These are phyloP conservation scores for Cliona cf. orientalis DNA, from an alignment of 37 sponge, comb jelly and placozoan species.

Conservation along the genomic window DNA sequence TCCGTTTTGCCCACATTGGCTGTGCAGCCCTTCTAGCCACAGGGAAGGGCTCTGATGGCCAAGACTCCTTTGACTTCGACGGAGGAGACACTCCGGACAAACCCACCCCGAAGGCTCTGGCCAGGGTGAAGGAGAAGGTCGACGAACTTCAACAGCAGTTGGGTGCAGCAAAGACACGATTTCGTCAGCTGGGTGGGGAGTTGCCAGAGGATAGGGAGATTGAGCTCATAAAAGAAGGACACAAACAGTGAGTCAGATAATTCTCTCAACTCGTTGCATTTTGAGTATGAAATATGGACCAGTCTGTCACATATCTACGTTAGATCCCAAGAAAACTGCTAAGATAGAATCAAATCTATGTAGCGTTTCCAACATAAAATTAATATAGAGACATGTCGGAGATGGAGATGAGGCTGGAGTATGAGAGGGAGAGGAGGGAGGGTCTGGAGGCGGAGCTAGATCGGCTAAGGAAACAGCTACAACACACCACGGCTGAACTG, in stretches of 20 bases:
- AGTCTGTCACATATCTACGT: no score
- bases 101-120: not conserved
- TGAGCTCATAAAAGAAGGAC: slow-evolving; percentile 24
- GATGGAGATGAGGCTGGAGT: slow-evolving; percentile 33
- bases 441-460: slow-evolving; percentile 66
- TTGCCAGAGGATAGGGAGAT: slow-evolving; percentile 26
- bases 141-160: slow-evolving; percentile 13
- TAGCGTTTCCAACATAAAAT: no score
- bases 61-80: not conserved
- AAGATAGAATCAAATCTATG: no score
- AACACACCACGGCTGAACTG: not conserved
- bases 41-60: not conserved
- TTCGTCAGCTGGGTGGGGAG: slow-evolving; percentile 41
- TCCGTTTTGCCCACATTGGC: slow-evolving; percentile 46
- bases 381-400: not conserved
- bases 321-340: no score
- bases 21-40: slow-evolving; percentile 57
- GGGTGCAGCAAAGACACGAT: slow-evolving; percentile 33
- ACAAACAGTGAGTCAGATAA: slow-evolving; percentile 23
- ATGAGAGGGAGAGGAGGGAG: slow-evolving; percentile 70
- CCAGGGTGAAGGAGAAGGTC: slow-evolving; percentile 39
- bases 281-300: not conserved
- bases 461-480: slow-evolving; percentile 45
- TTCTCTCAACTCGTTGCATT: no score
- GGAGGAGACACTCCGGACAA: not conserved